Percentiles rank a stretch among this genome's conserved stretches.
Conservation (phyloP, 2,113 vertebrate species). For the Pollachius pollachius region DNA sequence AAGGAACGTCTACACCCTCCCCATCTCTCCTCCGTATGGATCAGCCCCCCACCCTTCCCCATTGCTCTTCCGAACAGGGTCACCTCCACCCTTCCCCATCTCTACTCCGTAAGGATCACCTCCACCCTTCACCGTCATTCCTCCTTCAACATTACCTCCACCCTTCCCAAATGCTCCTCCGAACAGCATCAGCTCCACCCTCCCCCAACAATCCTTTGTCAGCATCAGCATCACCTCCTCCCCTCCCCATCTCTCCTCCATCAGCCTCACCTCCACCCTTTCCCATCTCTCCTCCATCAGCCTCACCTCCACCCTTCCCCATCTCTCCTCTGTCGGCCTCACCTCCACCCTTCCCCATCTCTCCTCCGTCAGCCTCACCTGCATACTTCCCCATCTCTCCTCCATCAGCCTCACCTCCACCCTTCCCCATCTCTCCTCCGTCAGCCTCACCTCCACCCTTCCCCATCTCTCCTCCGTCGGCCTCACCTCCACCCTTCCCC, state of each 20-base stretch:
- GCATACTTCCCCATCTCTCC: too few relatives aligned
- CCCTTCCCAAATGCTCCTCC: too few relatives aligned
- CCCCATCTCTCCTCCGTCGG: too few relatives aligned
- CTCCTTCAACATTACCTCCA: background rate
- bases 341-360: too few relatives aligned
- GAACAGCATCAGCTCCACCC: background rate
- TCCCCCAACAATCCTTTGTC: background rate
- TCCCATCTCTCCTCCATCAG: too few relatives aligned
- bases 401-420: background rate
- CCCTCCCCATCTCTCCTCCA: too few relatives aligned
- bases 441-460: background rate
- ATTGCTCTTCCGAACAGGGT: background rate
- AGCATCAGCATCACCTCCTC: too few relatives aligned
- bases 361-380: too few relatives aligned
- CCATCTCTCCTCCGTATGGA: background rate
- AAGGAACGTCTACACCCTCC: background rate
- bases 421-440: background rate
- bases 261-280: too few relatives aligned
- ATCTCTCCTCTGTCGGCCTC: background rate
- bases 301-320: background rate
- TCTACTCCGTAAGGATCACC: background rate
- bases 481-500: too few relatives aligned
- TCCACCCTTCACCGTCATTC: background rate
- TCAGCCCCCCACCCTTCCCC: slow-evolving; percentile 18
- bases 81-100: background rate